These are phyloP conservation scores for Dugesia japonica DNA, from an alignment of 2,888 invertebrate species.

Conservation along the genomic window DNA sequence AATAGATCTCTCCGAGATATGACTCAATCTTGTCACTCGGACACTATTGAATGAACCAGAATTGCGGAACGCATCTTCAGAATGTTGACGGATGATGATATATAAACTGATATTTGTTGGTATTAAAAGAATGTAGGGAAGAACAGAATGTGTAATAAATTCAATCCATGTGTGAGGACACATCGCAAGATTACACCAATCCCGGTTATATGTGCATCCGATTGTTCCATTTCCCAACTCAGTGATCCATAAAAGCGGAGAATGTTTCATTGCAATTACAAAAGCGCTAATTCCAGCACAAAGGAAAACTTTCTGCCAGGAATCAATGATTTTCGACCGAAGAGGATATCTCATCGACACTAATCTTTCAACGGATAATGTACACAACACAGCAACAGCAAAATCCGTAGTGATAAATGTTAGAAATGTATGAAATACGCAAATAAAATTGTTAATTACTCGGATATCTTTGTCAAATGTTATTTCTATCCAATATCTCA, in stretches of 20 bases:
- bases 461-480: background rate
- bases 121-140: slow-evolving; percentile 11
- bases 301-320: background rate
- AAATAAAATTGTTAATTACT: background rate
- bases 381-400: background rate
- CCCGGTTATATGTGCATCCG: background rate
- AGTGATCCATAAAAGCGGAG: background rate
- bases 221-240: background rate
- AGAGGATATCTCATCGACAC: slow-evolving; percentile 20
- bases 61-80: background rate
- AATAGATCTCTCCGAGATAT: background rate
- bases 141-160: background rate
- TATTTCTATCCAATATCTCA: slow-evolving; percentile 6
- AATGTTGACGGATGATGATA: slow-evolving; percentile 1
- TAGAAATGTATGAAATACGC: background rate
- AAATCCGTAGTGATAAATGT: slow-evolving; percentile 6
- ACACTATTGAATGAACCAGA: background rate
- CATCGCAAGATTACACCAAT: background rate
- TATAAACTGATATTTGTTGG: background rate
- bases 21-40: background rate
- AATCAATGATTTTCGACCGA: background rate
- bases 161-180: slow-evolving; percentile 25
- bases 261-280: background rate
- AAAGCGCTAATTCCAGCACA: background rate
- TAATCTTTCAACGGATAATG: background rate